A percentile compares a stretch with the other conserved stretches of the same genome.
Evolutionary conservation across 2,888 invertebrate genomes (phyloP).

Genomic region (Parnassius orleans): DNA sequence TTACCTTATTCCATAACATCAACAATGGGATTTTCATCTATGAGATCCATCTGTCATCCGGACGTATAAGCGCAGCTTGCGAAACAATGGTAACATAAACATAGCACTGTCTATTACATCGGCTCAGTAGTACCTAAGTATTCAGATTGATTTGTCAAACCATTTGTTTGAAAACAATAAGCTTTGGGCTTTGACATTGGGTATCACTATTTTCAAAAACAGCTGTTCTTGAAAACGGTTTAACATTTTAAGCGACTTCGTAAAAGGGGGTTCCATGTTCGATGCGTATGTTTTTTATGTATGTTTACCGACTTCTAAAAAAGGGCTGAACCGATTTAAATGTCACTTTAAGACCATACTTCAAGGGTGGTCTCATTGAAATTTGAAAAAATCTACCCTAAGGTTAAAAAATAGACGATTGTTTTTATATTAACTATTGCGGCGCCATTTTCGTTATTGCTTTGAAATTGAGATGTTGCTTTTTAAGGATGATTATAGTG

Average conservation of each 20-base stretch:
- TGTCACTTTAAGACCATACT: no score
- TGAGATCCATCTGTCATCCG: slow-evolving; percentile 59
- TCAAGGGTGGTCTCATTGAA: no score
- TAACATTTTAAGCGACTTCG: neutral
- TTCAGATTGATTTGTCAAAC: slow-evolving; percentile 58
- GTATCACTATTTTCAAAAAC: neutral
- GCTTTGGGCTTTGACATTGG: neutral
- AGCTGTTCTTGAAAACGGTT: neutral
- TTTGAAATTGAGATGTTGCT: no score
- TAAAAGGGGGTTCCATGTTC: no score
- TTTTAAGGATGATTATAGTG: no score
- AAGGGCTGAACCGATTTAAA: no score
- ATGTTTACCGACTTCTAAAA: no score
- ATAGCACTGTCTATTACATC: slow-evolving; percentile 47
- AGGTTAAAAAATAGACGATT: no score
- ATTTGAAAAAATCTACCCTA: no score
- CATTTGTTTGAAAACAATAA: slow-evolving; percentile 40
- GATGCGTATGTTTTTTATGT: no score
- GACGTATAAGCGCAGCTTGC: slow-evolving; percentile 53
- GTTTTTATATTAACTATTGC: no score
- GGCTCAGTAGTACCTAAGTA: slow-evolving; percentile 42
- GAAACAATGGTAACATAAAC: slow-evolving; percentile 50
- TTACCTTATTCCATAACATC: slow-evolving; percentile 30
- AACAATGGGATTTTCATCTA: slow-evolving; percentile 49
- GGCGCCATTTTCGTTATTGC: no score